Conservation (phyloP, 2,888 invertebrate species). For the Troilus luridus region DNA sequence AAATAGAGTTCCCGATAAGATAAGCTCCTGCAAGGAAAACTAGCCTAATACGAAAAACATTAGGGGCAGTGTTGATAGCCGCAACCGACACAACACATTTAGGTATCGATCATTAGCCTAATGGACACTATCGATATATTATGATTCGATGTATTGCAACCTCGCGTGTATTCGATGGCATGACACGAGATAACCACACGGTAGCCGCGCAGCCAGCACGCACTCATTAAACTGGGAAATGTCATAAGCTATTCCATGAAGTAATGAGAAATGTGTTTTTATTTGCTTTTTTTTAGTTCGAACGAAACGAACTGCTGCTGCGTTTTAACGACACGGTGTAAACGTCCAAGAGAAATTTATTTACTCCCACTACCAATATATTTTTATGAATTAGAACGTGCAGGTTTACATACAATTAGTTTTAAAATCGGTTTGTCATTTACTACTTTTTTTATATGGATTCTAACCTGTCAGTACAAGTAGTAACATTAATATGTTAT, state of each 20-base stretch:
- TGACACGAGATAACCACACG: neutral
- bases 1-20: neutral
- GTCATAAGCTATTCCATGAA: neutral
- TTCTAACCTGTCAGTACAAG: too few species aligned
- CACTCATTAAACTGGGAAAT: constrained; percentile 1
- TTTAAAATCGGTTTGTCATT: too few species aligned
- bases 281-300: neutral
- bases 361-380: neutral
- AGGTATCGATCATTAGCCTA: neutral
- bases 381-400: too few species aligned
- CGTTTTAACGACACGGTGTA: neutral
- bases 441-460: too few species aligned
- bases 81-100: neutral
- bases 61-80: neutral
- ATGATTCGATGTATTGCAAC: neutral
- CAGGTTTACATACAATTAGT: too few species aligned
- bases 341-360: neutral
- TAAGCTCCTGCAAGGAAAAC: neutral
- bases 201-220: neutral
- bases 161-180: neutral
- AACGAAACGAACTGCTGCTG: neutral
- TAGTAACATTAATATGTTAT: neutral
- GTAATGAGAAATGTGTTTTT: neutral
- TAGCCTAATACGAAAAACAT: neutral
- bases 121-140: constrained; percentile 13